Base-by-base conservation (phyloP, 2,888 invertebrate genomes). In the Chymomyza amoena region DNA sequence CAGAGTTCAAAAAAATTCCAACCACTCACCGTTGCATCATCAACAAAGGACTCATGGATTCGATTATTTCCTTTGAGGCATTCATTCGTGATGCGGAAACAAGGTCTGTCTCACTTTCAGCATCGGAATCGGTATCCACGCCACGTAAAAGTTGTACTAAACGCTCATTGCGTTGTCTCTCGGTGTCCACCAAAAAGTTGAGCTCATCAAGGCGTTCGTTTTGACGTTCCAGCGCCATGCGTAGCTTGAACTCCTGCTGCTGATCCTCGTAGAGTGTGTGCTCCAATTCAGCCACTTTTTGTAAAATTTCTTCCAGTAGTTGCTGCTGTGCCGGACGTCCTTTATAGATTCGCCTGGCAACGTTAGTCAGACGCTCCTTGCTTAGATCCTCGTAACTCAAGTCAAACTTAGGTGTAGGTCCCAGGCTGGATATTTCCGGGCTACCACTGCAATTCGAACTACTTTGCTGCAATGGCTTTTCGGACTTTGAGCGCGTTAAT, bases 1-100 rank as follows among this genome's bases (percentile, higher is more conserved):
- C 25, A 25, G 25, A 2, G 4, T 25, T 3, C 2, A 25, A 25
- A 25, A 25, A 25, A 25, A 25, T 2, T 25, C n/a, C 0, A 62
- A 39, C 28, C 28, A 77, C 86, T 69, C 51, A 88, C 90, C 90
- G 87, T 59, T 90, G 89, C 56, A 89, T 90, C 90, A 90, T 89
- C 13, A 90, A 75, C 60, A 90, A 64, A 0, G 90, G 90, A 76
- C 90, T 90, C 18, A 90, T 90, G 16, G 89, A 90, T 10, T 80
- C 82, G 56, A 71, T 72, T 0, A 85, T 13, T 0, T 76, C 71
- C 1, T 60, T 63, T 2, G 60, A 74, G 4, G 77, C 74, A 7
- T 77, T 72, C 4, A 78, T 51, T 0, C 74, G 76, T 20, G 78
- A 63, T 4, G 66, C 75, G 10, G 63, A 73, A 0, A 68, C 5